phyloP scores from a whole-genome alignment of 2,113 vertebrate species.

The Cochlearius cochlearius region DNA sequence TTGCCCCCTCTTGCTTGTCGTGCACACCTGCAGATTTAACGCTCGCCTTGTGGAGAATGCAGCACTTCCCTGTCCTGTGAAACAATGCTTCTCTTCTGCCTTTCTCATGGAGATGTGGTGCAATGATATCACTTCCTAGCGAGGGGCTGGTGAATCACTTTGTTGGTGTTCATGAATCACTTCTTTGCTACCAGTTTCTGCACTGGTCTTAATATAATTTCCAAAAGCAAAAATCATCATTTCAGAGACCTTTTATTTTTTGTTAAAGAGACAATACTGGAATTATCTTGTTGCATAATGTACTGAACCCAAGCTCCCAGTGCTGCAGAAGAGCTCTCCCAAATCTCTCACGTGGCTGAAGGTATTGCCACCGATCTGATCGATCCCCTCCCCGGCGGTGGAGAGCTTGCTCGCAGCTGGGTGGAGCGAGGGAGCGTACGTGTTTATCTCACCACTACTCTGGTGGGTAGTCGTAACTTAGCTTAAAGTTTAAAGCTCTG shows the following conservation, averaged over 20 bases:
- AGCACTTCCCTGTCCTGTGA: background rate
- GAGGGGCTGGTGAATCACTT: constrained; percentile 50
- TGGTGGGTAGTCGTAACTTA: background rate
- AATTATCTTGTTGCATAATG: background rate
- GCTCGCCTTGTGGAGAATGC: background rate
- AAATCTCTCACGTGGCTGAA: background rate
- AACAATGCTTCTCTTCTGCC: constrained; percentile 19
- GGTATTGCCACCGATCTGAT: background rate
- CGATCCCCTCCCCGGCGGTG: background rate
- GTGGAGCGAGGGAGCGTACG: fast-evolving
- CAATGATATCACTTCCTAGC: constrained; percentile 17
- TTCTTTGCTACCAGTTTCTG: constrained; percentile 23
- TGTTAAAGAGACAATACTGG: background rate
- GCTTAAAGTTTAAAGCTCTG: background rate
- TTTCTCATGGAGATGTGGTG: constrained; percentile 23
- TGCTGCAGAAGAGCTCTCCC: background rate
- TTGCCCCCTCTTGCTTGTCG: background rate
- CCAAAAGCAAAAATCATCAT: background rate
- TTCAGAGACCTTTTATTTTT: background rate
- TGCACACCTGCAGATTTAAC: background rate
- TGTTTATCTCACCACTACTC: background rate
- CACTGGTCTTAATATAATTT: constrained; percentile 3
- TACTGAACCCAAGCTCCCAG: background rate
- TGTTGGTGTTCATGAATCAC: constrained; percentile 28
- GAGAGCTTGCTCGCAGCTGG: fast-evolving